Evolutionary conservation across 2,113 vertebrate genomes (phyloP), one percentile per base, ranked within the genome.

Genomic region (Meriones unguiculatus): DNA sequence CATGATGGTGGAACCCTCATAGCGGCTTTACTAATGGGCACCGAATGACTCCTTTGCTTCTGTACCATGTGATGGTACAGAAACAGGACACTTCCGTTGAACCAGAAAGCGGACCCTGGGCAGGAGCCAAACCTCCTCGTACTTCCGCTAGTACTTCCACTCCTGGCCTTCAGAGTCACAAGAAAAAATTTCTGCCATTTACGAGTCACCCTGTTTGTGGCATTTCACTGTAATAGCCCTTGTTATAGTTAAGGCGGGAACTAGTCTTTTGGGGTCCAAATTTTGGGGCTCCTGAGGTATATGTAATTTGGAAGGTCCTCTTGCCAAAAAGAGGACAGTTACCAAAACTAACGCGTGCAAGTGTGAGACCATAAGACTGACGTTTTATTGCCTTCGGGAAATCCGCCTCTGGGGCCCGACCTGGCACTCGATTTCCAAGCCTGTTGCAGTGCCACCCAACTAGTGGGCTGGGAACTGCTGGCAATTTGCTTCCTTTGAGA

Each of bases 401-500:
- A 87, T 73, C 59, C 80, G 59, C 41, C n/a, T 57, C 30, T 28
- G 30, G 7, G 38, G 22, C 2, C 25, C 57, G 46, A 30, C 0
- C 22, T 54, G n/a, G 15, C 24, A 0, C 18, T 28, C 32, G 46
- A 1, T 10, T 90, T 87, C 32, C 2, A 9, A 69, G 20, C 59
- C 57, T 82, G 32, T 3, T 52, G 18, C 4, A 5, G 10, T 28
- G 30, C 70, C 7, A 89, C 70, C 41, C 70, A 88, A 85, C 2
- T 17, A 12, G 25, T 41, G 18, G 57, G 67, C 67, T 3, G 17
- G 11, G 62, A 95, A 52, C 24, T 32, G n/a, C 0, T 93, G 35
- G 70, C 93, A 97, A 95, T 94, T 76, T 86, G 81, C 76, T 80
- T 93, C 35, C 93, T 78, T 77, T 4, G 28, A 80, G 72, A 76